These are phyloP conservation scores for Tamandua tetradactyla DNA, from an alignment of 2,797 vertebrate species.

Conservation along the genomic window DNA sequence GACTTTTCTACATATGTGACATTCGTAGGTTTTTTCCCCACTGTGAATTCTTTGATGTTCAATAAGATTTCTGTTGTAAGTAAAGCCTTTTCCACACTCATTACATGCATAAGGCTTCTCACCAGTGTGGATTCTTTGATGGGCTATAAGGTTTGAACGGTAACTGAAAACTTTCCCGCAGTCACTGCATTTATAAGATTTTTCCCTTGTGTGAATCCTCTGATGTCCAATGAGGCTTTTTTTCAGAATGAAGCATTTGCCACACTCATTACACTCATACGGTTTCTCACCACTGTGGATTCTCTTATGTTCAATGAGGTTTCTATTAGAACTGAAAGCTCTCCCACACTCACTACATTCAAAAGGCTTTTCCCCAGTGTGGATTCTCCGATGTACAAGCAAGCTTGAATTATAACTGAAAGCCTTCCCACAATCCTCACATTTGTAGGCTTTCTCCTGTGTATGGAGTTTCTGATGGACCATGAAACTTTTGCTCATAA, in stretches of 20 bases:
- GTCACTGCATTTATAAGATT: slow-evolving; percentile 71
- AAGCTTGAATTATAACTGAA: slow-evolving; percentile 77
- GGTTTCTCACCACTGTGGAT: slow-evolving; percentile 76
- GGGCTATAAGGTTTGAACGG: slow-evolving; percentile 69
- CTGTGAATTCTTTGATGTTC: slow-evolving; percentile 76
- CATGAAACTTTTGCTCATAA: slow-evolving; percentile 72
- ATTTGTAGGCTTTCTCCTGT: slow-evolving; percentile 75
- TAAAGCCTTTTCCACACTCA: slow-evolving; percentile 77
- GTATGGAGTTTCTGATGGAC: slow-evolving; percentile 76
- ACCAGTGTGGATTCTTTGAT: slow-evolving; percentile 71
- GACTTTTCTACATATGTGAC: slow-evolving; percentile 73
- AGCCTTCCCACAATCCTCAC: slow-evolving; percentile 75
- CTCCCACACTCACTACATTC: slow-evolving; percentile 68
- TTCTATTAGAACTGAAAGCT: slow-evolving; percentile 73
- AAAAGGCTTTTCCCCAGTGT: slow-evolving; percentile 73
- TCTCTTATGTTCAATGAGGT: slow-evolving; percentile 73
- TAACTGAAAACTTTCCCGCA: slow-evolving; percentile 78
- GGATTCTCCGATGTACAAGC: slow-evolving; percentile 73
- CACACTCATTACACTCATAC: slow-evolving; percentile 72
- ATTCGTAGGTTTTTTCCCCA: slow-evolving; percentile 75
- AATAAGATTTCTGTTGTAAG: slow-evolving; percentile 73
- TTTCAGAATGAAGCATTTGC: slow-evolving; percentile 74
- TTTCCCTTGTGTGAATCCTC: slow-evolving; percentile 76
- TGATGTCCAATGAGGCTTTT: slow-evolving; percentile 76
- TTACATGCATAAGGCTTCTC: slow-evolving; percentile 74